Evolutionary conservation across 2,888 invertebrate species (phyloP), one percentile per base, ranked within the genome.

Genomic region (Globia sparganii): DNA sequence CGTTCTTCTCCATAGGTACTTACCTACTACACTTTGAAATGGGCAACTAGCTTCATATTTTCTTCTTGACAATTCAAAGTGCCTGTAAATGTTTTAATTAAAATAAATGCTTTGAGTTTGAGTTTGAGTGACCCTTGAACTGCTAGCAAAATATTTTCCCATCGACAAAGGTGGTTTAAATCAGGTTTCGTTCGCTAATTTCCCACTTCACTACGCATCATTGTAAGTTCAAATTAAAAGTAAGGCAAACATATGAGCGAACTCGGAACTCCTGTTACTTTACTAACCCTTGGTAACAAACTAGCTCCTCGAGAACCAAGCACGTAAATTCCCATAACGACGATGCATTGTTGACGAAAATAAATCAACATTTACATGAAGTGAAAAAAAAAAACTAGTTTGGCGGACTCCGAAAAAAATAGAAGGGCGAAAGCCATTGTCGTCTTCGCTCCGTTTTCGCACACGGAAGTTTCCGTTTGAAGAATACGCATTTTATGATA

Each of bases 281-380:
- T 87, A 88, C 85, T 75, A 85, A 89, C 92, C 93, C 93, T 90
- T 90, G 78, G 92, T 85, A 90, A 90, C 91, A 87, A 89, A 91
- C 86, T 80, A 87, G 90, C 90, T 89, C 79, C 88, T 91, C 91
- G 89, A 91, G 91, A 91, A 87, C 87, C 87, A 85, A 86, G 83
- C 87, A 88, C 91, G 92, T 91, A 92, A 93, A 93, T 96, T 96
- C 96, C 96, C 95, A 95, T 95, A 94, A 93, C 91, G 81, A 90
- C 90, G 90, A 91, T 86, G 92, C 88, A 95, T 95, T 96, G 96
- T 96, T 96, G 95, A 95, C 95, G 92, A 93, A 94, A 95, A 95
- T 96, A 95, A 95, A 95, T 96, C 95, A 95, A 94, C 93, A 95
- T 95, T 95, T 94, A 95, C 95, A 95, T 94, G 94, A 88, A 91